Base-by-base conservation (phyloP, 2,113 vertebrate genomes). In the human (Homo sapiens) region DNA sequence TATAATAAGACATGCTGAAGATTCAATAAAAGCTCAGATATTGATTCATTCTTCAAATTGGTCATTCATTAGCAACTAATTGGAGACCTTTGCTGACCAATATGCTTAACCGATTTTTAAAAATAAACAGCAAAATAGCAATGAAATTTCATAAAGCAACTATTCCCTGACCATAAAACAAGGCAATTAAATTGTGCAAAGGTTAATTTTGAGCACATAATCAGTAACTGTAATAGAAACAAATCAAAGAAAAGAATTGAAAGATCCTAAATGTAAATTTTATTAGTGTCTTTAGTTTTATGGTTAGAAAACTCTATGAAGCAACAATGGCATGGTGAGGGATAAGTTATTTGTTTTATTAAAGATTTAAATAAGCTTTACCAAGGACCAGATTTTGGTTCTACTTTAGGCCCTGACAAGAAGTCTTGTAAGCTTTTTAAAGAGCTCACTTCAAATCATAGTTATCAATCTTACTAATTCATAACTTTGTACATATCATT, bases 201-300 rank as follows among this genome's bases (percentile, higher is more conserved):
- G 80, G 91, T 98, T 98, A 98, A 98, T 98, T 98, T 96, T 90
- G 86, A 96, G 86, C 22, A 96, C 43, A 78, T 93, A 40, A 91
- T 93, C 83, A 92, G 96, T 86, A 96, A 32, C 43, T n/a, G 18
- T 93, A 88, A 92, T 80, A 90, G 90, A 96, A 96, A 90, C 40
- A 91, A 97, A 85, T 94, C 92, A 97, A 97, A 88, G 57, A 30
- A 93, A 86, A 95, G 61, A 73, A 30, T 4, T 81, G 38, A 94
- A 97, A 84, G 66, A 78, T 35, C 9, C 17, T 80, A 93, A 81
- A 82, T 73, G 23, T 73, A 88, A 94, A 85, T 86, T 82, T 61
- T 66, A 68, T 81, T 89, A 93, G n/a, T 32, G 30, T 57, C 27
- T 94, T 90, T 57, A 91, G 48, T 90, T 95, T 97, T 55, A 68